phyloP scores from a whole-genome alignment of 2,797 vertebrate genomes.

The Gephyroberyx darwinii region DNA sequence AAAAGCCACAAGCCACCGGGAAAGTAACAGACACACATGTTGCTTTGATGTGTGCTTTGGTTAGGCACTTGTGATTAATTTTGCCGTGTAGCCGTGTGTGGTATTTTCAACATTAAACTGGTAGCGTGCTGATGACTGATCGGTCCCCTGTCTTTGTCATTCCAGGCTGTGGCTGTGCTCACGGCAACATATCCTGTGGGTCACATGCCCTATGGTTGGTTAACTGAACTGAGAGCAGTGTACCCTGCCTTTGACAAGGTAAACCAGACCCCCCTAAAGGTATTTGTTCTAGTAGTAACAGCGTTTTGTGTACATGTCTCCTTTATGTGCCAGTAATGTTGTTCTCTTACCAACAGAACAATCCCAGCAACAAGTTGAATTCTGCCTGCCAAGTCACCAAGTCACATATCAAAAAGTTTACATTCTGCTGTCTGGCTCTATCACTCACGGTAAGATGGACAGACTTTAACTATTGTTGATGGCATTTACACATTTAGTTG shows the following conservation, averaged over 20 bases:
- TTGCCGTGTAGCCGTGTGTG: constrained; percentile 5
- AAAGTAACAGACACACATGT: constrained; percentile 39
- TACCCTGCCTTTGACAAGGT: constrained; percentile 99
- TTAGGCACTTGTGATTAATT: constrained; percentile 44
- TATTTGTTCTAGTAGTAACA: neutral
- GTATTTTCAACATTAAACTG: constrained; percentile 42
- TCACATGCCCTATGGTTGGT: constrained; percentile 99
- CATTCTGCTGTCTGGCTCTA: constrained; percentile 92
- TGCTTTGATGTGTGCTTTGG: constrained; percentile 40
- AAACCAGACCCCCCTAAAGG: constrained; percentile 6
- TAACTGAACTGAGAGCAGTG: constrained; percentile 95
- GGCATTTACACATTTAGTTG: no score
- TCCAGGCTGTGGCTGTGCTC: constrained; percentile 94
- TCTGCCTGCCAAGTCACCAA: constrained; percentile 85
- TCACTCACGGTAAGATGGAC: constrained; percentile 91
- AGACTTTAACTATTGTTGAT: no score
- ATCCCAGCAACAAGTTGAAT: constrained; percentile 93
- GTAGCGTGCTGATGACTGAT: constrained; percentile 31
- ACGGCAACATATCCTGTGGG: constrained; percentile 98
- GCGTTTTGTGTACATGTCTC: neutral
- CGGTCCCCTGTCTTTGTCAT: constrained; percentile 59
- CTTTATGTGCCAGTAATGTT: constrained; percentile 12
- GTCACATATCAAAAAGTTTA: constrained; percentile 96
- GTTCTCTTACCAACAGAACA: constrained; percentile 83
- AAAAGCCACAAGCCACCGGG: constrained; percentile 11